Conservation (phyloP, 2,888 invertebrate genomes). For the Nomada flava region DNA sequence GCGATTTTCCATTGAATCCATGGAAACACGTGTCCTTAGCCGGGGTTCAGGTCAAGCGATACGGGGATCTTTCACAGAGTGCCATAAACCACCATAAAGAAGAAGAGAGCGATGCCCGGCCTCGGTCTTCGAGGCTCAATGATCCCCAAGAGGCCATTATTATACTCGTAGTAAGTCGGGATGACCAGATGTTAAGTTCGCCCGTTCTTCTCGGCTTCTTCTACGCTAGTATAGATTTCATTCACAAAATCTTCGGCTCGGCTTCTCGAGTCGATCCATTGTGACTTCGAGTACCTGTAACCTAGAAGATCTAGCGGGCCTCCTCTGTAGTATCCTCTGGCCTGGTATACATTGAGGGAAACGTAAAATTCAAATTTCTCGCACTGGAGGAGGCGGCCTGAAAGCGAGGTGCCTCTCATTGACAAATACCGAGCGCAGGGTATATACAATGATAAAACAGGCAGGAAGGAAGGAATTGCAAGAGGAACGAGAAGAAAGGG, state of each 20-base stretch:
- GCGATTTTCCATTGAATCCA: conserved; percentile 52
- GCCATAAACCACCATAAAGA: conserved; percentile 65
- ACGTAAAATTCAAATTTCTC: conserved; percentile 81
- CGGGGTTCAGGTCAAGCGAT: conserved; percentile 47
- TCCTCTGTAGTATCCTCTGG: conserved; percentile 12
- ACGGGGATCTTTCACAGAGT: conserved; percentile 47
- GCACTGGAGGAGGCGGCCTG: conserved; percentile 52
- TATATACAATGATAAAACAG: conserved; percentile 56
- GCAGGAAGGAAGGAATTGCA: conserved; percentile 9
- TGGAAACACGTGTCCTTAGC: conserved; percentile 62
- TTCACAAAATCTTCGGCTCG: conserved; percentile 58
- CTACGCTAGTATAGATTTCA: conserved; percentile 74
- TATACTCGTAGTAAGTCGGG: conserved; percentile 76
- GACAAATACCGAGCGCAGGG: conserved; percentile 21
- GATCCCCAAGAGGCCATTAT: conserved; percentile 73
- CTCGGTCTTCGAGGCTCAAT: conserved; percentile 56
- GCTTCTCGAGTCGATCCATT: conserved; percentile 73
- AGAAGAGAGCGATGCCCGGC: conserved; percentile 44
- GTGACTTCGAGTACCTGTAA: conserved; percentile 81
- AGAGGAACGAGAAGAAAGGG: background rate
- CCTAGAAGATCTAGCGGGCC: conserved; percentile 65
- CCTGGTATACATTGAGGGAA: conserved; percentile 19
- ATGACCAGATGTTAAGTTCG: conserved; percentile 77
- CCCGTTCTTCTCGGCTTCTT: conserved; percentile 52
- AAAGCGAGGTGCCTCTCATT: conserved; percentile 46